These are phyloP conservation scores for Eulemur coronatus DNA, from an alignment of 2,797 vertebrate species.

Conservation along the genomic window DNA sequence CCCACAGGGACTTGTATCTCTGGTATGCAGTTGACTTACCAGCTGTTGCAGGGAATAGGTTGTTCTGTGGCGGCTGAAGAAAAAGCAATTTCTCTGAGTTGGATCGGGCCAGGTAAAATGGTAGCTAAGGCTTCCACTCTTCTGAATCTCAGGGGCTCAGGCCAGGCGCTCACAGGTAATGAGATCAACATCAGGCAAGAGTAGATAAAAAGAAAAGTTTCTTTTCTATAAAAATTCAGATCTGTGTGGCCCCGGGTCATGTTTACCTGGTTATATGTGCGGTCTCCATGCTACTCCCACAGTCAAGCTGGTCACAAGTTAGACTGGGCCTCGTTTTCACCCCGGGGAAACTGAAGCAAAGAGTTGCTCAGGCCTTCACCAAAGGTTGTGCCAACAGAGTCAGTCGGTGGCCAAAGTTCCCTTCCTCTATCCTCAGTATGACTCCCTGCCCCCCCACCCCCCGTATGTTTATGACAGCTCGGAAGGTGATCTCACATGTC, in stretches of 20 bases:
- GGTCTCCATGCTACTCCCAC: not conserved
- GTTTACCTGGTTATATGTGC: not conserved
- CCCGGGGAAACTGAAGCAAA: constrained; percentile 46
- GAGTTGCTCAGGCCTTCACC: fast-evolving
- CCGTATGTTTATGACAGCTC: constrained; percentile 6
- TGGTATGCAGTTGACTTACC: not conserved
- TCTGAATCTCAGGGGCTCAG: not conserved
- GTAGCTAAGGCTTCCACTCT: not conserved
- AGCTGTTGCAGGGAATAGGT: not conserved
- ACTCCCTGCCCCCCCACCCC: constrained; percentile 26
- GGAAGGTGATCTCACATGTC: constrained; percentile 43
- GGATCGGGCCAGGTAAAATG: not conserved
- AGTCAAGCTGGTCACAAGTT: not conserved
- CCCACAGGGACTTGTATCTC: not conserved
- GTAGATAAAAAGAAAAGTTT: not conserved
- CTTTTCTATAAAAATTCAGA: not conserved
- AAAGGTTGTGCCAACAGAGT: not conserved
- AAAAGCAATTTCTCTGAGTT: not conserved
- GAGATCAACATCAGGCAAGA: not conserved
- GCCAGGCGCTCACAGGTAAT: too few relatives aligned
- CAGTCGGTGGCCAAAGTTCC: not conserved
- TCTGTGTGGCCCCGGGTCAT: not conserved
- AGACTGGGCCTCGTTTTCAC: not conserved
- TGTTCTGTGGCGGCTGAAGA: not conserved
- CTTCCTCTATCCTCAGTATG: not conserved